These are phyloP conservation scores for Hippocampus mohnikei DNA, from an alignment of 2,113 vertebrate genomes.

Conservation along the genomic window DNA sequence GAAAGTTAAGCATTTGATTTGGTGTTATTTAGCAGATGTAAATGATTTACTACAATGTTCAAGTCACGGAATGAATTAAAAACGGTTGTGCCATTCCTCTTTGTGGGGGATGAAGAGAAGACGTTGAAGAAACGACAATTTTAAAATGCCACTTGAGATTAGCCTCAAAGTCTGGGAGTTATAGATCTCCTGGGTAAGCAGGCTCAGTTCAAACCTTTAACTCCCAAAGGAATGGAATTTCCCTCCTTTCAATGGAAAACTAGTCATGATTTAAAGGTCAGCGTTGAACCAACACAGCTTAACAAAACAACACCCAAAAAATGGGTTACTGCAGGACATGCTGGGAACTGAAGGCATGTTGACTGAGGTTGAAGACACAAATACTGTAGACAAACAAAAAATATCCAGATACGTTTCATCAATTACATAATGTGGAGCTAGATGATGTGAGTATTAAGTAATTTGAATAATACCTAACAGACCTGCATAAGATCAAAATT, in stretches of 20 bases:
- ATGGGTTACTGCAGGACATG: background rate
- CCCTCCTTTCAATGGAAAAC: background rate
- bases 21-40: background rate
- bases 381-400: background rate
- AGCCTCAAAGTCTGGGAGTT: constrained; percentile 7
- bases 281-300: background rate
- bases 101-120: constrained; percentile 7
- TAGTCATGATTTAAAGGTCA: background rate
- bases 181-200: constrained; percentile 1
- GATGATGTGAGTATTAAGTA: background rate
- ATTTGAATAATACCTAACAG: too few species aligned
- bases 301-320: background rate
- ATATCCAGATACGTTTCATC: background rate
- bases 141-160: constrained; percentile 49
- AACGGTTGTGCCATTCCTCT: background rate
- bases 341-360: background rate
- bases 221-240: constrained; percentile 8
- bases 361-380: background rate
- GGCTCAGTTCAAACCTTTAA: constrained; percentile 1
- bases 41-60: background rate
- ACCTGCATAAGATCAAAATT: background rate
- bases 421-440: background rate
- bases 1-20: background rate
- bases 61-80: background rate
- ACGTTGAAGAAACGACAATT: constrained; percentile 19